Conservation (phyloP, 2,797 vertebrate genomes). For the Linurgus olivaceus region DNA sequence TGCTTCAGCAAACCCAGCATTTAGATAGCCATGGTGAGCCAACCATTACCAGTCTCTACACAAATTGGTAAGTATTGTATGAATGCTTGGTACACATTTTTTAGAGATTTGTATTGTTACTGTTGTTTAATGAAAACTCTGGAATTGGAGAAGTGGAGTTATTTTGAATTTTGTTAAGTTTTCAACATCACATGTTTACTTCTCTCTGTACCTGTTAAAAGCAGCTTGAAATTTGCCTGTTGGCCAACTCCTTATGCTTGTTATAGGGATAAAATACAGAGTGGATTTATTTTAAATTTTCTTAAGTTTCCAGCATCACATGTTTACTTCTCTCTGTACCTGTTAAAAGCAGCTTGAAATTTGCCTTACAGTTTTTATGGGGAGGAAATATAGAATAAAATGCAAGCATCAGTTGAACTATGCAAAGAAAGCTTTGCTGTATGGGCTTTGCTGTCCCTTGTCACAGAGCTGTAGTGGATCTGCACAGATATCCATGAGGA, state of each 20-base stretch:
- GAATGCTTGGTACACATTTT: background rate
- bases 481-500: background rate
- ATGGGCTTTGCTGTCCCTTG: background rate
- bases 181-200: background rate
- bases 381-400: fast-evolving
- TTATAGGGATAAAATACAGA: background rate
- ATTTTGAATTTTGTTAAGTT: background rate
- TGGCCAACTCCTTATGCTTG: background rate
- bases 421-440: background rate
- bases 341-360: background rate
- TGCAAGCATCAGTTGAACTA: background rate
- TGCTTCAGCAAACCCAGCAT: slow-evolving; percentile 98
- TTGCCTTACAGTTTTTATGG: background rate
- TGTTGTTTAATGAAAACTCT: background rate
- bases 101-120: background rate
- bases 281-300: background rate
- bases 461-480: background rate
- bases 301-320: background rate
- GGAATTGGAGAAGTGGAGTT: background rate
- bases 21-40: slow-evolving; percentile 98
- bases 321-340: background rate
- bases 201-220: background rate
- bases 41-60: slow-evolving; percentile 98
- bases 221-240: background rate
- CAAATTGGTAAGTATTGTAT: slow-evolving; percentile 87